Conservation (phyloP, 2,797 vertebrate genomes). For the Uromys caudimaculatus region DNA sequence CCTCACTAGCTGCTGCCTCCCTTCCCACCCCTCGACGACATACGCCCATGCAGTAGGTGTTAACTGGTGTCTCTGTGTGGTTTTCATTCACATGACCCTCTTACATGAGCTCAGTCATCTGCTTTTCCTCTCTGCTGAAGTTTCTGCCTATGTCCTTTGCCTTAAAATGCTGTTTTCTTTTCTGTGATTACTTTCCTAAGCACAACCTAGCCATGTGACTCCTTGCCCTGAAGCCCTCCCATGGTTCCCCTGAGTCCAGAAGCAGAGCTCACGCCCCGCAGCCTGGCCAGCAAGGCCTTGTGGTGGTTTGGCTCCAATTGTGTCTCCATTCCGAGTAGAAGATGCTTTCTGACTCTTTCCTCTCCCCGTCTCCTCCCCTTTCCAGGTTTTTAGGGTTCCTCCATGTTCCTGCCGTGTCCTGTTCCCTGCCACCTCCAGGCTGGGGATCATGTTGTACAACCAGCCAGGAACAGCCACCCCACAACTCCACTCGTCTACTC, state of each 20-base stretch:
- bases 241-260: neutral
- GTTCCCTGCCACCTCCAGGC: neutral
- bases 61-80: neutral
- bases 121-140: neutral
- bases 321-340: neutral
- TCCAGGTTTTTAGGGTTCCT: neutral
- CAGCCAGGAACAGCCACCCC: neutral
- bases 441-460: neutral
- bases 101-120: neutral
- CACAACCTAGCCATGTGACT: slow-evolving; percentile 6
- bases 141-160: neutral
- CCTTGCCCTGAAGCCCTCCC: neutral
- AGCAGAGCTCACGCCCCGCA: slow-evolving; percentile 24
- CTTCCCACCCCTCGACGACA: neutral
- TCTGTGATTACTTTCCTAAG: neutral
- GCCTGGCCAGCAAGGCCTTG: slow-evolving; percentile 4
- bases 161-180: slow-evolving; percentile 13
- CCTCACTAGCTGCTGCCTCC: neutral
- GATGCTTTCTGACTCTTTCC: neutral
- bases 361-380: neutral
- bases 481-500: neutral
- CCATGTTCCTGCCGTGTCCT: neutral
- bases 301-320: slow-evolving; percentile 16
- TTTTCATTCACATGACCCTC: neutral
- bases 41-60: neutral